These are phyloP conservation scores for Stomorhina lunata DNA, from an alignment of 2,888 invertebrate genomes.

Conservation along the genomic window DNA sequence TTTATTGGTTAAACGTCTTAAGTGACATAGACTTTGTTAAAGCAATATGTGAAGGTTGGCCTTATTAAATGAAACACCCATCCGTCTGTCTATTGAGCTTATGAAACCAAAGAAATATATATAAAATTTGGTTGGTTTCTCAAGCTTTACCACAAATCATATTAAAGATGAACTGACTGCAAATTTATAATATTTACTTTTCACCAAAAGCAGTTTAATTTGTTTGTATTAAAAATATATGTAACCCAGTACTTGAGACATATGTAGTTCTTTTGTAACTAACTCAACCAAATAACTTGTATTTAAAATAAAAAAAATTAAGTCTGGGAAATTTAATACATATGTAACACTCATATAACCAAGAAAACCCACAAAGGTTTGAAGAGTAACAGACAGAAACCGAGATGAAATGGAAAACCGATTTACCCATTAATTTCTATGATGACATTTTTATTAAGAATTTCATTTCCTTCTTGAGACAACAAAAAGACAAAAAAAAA, in stretches of 20 bases:
- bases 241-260: constrained; percentile 6
- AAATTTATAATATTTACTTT: constrained; percentile 11
- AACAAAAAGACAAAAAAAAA: background rate
- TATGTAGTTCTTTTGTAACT: background rate
- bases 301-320: constrained; percentile 28
- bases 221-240: background rate
- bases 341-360: background rate
- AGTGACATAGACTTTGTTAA: background rate
- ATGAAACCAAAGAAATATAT: background rate
- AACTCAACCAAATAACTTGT: constrained; percentile 31
- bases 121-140: background rate
- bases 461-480: constrained; percentile 35
- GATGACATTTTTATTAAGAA: constrained; percentile 58
- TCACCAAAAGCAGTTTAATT: background rate
- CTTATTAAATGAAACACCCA: too few relatives aligned
- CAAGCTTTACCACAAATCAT: constrained; percentile 19
- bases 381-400: background rate
- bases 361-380: background rate
- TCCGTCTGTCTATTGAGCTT: background rate
- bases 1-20: too few relatives aligned
- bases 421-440: constrained; percentile 45
- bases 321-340: constrained; percentile 40
- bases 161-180: constrained; percentile 19
- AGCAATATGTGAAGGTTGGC: background rate
- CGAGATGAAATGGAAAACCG: constrained; percentile 1